Base-by-base conservation (phyloP, 2,888 invertebrate species). In the Amphipoea lucens region DNA sequence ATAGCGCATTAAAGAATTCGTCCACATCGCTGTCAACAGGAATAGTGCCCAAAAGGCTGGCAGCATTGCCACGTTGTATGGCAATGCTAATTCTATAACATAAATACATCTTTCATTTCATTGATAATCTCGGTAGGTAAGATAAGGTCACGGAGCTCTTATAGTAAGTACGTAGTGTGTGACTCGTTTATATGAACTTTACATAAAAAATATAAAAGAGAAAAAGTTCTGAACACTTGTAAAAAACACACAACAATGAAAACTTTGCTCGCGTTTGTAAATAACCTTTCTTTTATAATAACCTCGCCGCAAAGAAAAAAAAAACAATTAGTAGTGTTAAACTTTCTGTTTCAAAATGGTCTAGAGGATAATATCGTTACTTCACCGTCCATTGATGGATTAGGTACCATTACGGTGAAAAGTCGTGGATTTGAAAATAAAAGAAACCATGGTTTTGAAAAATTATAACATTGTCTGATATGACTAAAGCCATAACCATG, bases 341-440 rank as follows among this genome's bases (percentile, higher is more conserved):
- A 20, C 76, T 76, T 81, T 83, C 76, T 67, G 72, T 85, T 74
- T 66, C 14, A 63, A 73, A 76, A 70, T 17, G 9, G 4, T 57
- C 5, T 65, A n/a, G 45, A 80, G 11, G 29, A 76, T 62, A 80
- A 84, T 54, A n/a, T 20, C 1, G 63, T 81, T 67, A 81, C 67
- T 81, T 48, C 36, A 69, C 20, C 1, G 17, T 48, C 29, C 11
- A 83, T 71, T 66, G n/a, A 65, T 63, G n/a, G 14, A 65, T 72
- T 11, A 29, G 9, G 4, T 70, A 45, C 68, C 45, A 67, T 68
- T 63, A 57, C 11, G 17, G 5, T 51, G 3, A 12, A 68, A 60
- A 51, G 4, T 17, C 57, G 12, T 62, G 51, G 60, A 74, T 48
- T 74, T 36, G 4, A 4, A 63, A 51, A 23, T n/a, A 12, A 78